Base-by-base conservation (phyloP, 2,113 vertebrate genomes). In the Pluvianellus socialis region DNA sequence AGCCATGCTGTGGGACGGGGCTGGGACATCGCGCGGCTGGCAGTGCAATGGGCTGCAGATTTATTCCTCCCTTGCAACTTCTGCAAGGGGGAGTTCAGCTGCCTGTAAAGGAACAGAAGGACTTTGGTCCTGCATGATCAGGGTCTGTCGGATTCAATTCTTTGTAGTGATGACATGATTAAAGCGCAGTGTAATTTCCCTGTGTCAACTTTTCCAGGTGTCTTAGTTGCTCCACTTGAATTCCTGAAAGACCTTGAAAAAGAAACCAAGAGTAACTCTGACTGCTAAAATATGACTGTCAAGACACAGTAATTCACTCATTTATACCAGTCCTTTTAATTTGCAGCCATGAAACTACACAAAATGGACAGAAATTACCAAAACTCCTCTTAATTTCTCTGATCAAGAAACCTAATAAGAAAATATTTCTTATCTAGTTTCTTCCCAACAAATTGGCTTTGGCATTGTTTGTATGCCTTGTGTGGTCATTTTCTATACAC, bases 121-220 rank as follows among this genome's bases (percentile, higher is more conserved):
- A 17, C 5, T 32, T 52, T 2, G 6, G 42, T 52, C 28, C 26
- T 15, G 4, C 0, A 0, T 45, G 40, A 32, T 20, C 0, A 0
- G 10, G 12, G 47, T 50, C 55, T 24, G 14, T 13, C 58, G 67
- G 32, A 56, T 56, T 70, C 9, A 21, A 5, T 21, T 79, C 20
- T 52, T 58, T 22, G 22, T 5, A 16, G 12, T 2, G 28, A n/a
- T 4, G 11, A 4, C 16, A 38, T 28, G 19, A 26, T 33, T 61
- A 33, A 79, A 79, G 40, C 9, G 11, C 10, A 17, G 3, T 10
- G 40, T 27, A 32, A 20, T 17, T 52, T 30, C 16, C 7, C 24
- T 12, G 2, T 8, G 38, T 14, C 50, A 66, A 47, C 5, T 79
- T 65, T 84, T 71, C 17, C 33, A 61, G 21, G 11, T 22, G 38